Percentiles rank a stretch among this genome's conserved stretches.
phyloP scores from a whole-genome alignment of 2,113 vertebrate genomes.

The Syngnathus scovelli region DNA sequence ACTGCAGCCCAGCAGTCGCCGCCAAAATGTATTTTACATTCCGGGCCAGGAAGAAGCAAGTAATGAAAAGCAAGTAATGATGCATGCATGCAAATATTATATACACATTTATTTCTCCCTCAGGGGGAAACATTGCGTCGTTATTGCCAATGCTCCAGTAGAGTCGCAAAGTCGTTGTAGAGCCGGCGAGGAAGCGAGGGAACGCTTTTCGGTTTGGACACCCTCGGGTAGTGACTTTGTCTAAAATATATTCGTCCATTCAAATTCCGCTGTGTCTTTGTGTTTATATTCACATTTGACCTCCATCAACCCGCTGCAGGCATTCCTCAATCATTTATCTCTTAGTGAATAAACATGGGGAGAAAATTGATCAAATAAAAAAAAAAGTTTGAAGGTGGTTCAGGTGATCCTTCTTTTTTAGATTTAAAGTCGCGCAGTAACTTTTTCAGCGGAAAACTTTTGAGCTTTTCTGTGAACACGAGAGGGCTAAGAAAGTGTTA shows the following conservation, averaged over 20 bases:
- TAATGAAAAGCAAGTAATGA: slow-evolving; percentile 17
- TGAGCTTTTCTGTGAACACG: slow-evolving; percentile 15
- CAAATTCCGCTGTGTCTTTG: neutral
- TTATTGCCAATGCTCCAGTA: neutral
- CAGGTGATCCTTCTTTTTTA: slow-evolving; percentile 39
- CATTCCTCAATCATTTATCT: slow-evolving; percentile 18
- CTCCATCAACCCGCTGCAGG: slow-evolving; percentile 8
- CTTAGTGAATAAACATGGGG: slow-evolving; percentile 18
- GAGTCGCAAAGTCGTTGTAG: slow-evolving; percentile 10
- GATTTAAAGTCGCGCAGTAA: slow-evolving; percentile 53
- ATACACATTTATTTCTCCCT: neutral
- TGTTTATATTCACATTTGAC: slow-evolving; percentile 12
- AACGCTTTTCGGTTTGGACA: too few relatives aligned
- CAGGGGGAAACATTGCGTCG: slow-evolving; percentile 18
- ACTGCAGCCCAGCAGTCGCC: neutral
- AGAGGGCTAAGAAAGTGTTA: neutral
- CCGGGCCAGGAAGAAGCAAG: neutral
- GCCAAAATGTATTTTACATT: slow-evolving; percentile 16
- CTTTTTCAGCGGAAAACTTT: slow-evolving; percentile 55
- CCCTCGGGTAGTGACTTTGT: too few relatives aligned
- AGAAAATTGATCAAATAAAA: neutral
- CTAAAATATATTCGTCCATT: neutral
- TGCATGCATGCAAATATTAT: slow-evolving; percentile 23
- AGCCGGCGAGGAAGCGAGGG: too few relatives aligned
- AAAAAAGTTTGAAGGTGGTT: slow-evolving; percentile 18